These are phyloP conservation scores for Caenorhabditis sp. DNA, from an alignment of 2,888 invertebrate species.

Conservation along the genomic window DNA sequence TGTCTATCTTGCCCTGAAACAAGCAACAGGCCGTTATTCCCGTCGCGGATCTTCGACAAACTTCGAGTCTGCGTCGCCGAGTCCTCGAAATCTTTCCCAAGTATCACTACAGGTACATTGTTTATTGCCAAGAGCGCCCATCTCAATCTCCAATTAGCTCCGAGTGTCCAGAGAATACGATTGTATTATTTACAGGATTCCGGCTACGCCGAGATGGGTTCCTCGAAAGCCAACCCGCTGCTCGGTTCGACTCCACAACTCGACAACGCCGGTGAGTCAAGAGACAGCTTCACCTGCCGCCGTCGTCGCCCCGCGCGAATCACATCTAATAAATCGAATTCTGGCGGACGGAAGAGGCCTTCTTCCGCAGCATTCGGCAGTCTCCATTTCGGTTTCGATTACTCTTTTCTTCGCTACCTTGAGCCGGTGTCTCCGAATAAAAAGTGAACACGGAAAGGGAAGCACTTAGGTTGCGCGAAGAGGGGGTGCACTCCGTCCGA, in stretches of 20 bases:
- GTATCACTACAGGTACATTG: conserved; percentile 77
- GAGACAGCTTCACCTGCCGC: conserved; percentile 33
- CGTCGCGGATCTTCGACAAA: conserved; percentile 75
- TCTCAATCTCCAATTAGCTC: neutral
- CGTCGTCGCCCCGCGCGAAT: neutral
- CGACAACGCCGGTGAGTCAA: conserved; percentile 71
- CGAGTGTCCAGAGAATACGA: conserved; percentile 4
- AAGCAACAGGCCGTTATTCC: conserved; percentile 80
- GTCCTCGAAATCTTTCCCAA: conserved; percentile 81
- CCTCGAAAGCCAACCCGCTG: conserved; percentile 65
- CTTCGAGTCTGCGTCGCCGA: conserved; percentile 80
- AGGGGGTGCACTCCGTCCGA: neutral
- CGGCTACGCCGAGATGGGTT: conserved; percentile 78
- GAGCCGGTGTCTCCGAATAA: conserved; percentile 43
- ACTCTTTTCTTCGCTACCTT: conserved; percentile 16
- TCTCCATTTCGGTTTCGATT: conserved; percentile 33
- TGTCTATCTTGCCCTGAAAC: conserved; percentile 81
- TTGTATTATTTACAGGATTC: conserved; percentile 75
- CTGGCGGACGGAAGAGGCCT: conserved; percentile 3
- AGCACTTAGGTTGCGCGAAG: conserved; percentile 46
- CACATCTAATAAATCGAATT: conserved; percentile 46
- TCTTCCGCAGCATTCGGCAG: conserved; percentile 9
- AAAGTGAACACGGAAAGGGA: conserved; percentile 61
- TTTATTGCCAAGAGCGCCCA: neutral
- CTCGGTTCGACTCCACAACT: conserved; percentile 82